phyloP scores from a whole-genome alignment of 2,113 vertebrate species.

The Pagrus major region DNA sequence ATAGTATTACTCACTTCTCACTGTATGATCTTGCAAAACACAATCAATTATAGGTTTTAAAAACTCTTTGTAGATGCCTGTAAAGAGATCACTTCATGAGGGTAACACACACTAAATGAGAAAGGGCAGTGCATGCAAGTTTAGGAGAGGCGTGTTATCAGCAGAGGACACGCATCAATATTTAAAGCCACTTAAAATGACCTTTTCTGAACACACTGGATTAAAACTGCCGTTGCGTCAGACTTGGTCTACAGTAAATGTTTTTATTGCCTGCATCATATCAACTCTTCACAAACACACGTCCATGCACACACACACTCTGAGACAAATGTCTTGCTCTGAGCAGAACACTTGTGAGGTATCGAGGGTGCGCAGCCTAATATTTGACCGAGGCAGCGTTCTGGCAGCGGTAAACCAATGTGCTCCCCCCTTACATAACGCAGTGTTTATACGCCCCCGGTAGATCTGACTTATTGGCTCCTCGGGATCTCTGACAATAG shows the following conservation, averaged over 20 bases:
- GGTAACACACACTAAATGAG: not conserved
- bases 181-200: not conserved
- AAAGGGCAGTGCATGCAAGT: not conserved
- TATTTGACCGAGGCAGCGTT: conserved; percentile 58
- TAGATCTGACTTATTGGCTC: conserved; percentile 56
- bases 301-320: not conserved
- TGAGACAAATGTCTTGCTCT: conserved; percentile 37
- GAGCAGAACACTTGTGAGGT: conserved; percentile 35
- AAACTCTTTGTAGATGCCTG: not conserved
- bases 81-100: not conserved
- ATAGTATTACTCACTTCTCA: no score
- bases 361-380: conserved; percentile 41
- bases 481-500: conserved; percentile 59
- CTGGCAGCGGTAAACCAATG: conserved; percentile 41
- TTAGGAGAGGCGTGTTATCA: not conserved
- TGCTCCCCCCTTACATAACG: conserved; percentile 57
- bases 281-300: not conserved
- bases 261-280: not conserved
- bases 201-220: not conserved
- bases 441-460: conserved; percentile 42
- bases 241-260: not conserved
- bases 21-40: not conserved
- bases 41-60: not conserved
- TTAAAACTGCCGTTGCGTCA: not conserved
- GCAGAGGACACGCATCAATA: not conserved